These are phyloP conservation scores for Apantesis nais DNA, from an alignment of 2,888 invertebrate genomes.

Conservation along the genomic window DNA sequence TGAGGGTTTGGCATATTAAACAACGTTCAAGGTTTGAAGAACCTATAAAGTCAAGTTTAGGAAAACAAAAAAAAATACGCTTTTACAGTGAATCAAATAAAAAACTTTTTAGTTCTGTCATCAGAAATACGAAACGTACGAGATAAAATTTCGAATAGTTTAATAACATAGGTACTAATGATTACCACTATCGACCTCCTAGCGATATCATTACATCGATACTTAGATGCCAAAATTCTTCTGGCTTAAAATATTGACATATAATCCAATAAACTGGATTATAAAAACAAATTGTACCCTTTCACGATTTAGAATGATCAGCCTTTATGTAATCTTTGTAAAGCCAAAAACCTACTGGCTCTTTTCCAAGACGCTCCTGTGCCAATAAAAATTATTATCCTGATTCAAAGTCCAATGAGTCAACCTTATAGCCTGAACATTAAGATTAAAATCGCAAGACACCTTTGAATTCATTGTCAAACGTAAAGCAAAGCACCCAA, in stretches of 20 bases:
- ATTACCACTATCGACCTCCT: no score
- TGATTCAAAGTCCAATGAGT: background rate
- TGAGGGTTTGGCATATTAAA: slow-evolving; percentile 1
- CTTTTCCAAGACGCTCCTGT: background rate
- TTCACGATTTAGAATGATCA: background rate
- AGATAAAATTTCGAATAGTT: no score
- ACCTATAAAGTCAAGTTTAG: background rate
- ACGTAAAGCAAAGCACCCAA: slow-evolving; percentile 4
- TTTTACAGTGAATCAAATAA: background rate
- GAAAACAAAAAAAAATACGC: background rate
- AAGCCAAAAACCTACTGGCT: background rate
- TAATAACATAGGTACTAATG: no score
- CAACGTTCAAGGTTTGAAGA: background rate
- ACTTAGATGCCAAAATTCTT: no score
- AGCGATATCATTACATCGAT: no score
- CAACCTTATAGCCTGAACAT: background rate
- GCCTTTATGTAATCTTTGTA: background rate
- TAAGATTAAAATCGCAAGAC: background rate
- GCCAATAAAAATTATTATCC: background rate
- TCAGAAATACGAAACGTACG: no score
- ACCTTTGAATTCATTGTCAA: background rate
- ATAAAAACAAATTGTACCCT: background rate
- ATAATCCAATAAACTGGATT: background rate
- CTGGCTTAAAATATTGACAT: no score
- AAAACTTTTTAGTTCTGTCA: no score